Percentiles rank a stretch among this genome's conserved stretches.
These are phyloP conservation scores for Agapornis roseicollis DNA, from an alignment of 2,113 vertebrate species.

Conservation along the genomic window DNA sequence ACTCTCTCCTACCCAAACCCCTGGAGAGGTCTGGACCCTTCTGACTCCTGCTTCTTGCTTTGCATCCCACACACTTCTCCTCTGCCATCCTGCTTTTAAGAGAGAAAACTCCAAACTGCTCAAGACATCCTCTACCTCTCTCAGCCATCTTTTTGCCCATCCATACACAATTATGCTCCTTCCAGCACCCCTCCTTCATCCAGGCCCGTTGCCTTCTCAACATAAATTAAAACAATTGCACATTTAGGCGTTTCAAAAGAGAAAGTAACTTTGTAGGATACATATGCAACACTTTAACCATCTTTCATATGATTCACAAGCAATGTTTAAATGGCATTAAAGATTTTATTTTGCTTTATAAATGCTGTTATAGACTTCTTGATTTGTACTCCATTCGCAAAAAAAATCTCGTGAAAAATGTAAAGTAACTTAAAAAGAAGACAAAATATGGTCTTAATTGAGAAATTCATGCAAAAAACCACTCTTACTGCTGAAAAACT, in stretches of 20 bases:
- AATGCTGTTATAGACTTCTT: not conserved
- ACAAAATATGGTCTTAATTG: not conserved
- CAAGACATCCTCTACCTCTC: not conserved
- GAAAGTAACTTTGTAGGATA: not conserved
- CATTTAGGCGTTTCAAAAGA: not conserved
- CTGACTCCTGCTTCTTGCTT: not conserved
- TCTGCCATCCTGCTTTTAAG: not conserved
- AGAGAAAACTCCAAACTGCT: not conserved
- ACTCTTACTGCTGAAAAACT: not conserved
- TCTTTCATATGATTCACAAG: not conserved
- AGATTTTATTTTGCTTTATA: not conserved
- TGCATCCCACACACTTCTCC: not conserved
- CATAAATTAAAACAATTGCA: not conserved
- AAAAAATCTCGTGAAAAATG: not conserved
- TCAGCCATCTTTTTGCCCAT: not conserved
- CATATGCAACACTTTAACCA: not conserved
- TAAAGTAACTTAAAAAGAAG: not conserved
- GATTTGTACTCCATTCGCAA: not conserved
- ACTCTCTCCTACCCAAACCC: not conserved
- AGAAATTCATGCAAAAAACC: not conserved
- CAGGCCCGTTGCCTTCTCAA: not conserved
- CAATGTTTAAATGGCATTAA: not conserved
- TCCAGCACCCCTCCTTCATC: not conserved
- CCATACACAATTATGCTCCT: not conserved
- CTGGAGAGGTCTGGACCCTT: not conserved